phyloP scores from a whole-genome alignment of 2,113 vertebrate species.

The Pterophyllum scalare region DNA sequence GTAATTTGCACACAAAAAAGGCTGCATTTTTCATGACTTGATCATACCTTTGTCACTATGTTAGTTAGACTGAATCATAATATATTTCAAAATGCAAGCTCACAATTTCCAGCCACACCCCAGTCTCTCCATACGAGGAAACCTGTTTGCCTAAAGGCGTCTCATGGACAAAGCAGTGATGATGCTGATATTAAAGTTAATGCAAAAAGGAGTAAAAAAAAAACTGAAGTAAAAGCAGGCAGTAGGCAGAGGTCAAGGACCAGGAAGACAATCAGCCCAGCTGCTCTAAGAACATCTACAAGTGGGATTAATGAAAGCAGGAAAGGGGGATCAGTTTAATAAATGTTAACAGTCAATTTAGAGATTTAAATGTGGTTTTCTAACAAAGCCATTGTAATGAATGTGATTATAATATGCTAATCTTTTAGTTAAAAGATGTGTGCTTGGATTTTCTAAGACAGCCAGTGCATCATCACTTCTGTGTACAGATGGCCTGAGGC shows the following conservation, averaged over 20 bases:
- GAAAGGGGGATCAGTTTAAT: not conserved
- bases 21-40: not conserved
- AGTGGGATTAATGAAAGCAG: not conserved
- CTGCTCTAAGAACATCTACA: not conserved
- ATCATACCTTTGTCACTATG: not conserved
- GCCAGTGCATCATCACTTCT: not conserved
- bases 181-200: not conserved
- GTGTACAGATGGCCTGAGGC: not conserved
- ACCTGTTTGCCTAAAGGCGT: fast-evolving
- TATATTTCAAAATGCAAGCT: not conserved
- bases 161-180: not conserved
- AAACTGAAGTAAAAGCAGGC: not conserved
- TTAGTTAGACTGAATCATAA: not conserved
- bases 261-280: not conserved
- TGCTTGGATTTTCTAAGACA: not conserved
- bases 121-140: not conserved
- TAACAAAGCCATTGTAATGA: not conserved
- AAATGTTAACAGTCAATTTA: not conserved
- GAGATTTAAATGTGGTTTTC: not conserved
- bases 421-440: not conserved
- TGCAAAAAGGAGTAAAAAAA: not conserved
- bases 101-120: too few species aligned
- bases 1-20: not conserved
- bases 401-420: not conserved
- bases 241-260: not conserved